Evolutionary conservation across 1,140 invertebrate genomes (phyloP), one percentile per base, ranked within the genome.

Genomic region (Aleiodes sp.): DNA sequence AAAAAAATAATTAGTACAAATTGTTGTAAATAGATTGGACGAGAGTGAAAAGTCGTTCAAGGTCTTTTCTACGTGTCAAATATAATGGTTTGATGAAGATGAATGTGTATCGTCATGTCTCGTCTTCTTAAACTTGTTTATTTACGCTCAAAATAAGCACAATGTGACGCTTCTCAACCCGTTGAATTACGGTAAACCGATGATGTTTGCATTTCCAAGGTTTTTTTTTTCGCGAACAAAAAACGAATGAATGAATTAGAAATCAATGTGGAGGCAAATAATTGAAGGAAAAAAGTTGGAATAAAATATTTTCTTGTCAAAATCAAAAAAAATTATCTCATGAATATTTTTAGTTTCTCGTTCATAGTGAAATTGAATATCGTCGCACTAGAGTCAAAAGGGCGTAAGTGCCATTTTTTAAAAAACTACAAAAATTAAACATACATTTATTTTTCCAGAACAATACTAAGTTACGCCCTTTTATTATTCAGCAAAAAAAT

Each of bases 61-160:
- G 46, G 46, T 52, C 46, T 10, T 1, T n/a, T n/a, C n/a, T n/a
- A n/a, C 46, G 6, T 52, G 46, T 52, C 46, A 52, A 21, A 52
- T 9, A 24, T 52, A 21, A 52, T 52, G n/a, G n/a, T 52, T 52
- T 24, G 16, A 52, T 10, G 12, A 52, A 52, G 46, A 52, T 21
- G 46, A 52, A 52, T 52, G 46, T 52, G 46, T 24, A 52, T 52
- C 46, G 46, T 52, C 46, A 52, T 24, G 19, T 52, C 46, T 21
- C n/a, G n/a, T n/a, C n/a, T n/a, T n/a, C n/a, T 24, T 21, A 16
- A 52, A 52, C 46, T 9, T 24, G 46, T 52, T 52, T 52, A 52
- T 52, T 52, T 52, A 52, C 46, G 46, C n/a, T 52, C 26, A 52
- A 52, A 52, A 52, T 52, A 52, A 52, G 46, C 46, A 52, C 46